Conservation (phyloP, 2,888 invertebrate genomes). For the Argynnis bischoffii region DNA sequence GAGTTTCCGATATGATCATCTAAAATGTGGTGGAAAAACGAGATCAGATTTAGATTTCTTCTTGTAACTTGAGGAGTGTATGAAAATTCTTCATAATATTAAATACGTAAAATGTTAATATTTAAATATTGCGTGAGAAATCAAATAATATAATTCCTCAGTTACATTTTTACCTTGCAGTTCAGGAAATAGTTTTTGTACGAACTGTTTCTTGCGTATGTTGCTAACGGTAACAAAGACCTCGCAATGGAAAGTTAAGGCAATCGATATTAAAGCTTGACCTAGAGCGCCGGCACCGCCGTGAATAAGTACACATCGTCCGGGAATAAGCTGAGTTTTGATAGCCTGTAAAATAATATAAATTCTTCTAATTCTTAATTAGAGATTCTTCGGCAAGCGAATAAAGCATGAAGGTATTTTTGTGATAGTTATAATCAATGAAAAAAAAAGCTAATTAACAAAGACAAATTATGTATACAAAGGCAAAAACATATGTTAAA, state of each 20-base stretch:
- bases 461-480: too few relatives aligned
- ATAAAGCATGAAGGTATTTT: too few relatives aligned
- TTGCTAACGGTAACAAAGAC: slow-evolving; percentile 57
- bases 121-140: too few relatives aligned
- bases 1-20: slow-evolving; percentile 60
- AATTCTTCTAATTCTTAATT: too few relatives aligned
- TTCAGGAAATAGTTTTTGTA: slow-evolving; percentile 50
- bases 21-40: slow-evolving; percentile 36
- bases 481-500: not conserved
- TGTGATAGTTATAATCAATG: too few relatives aligned
- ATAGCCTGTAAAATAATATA: slow-evolving; percentile 40
- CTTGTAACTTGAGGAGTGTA: too few relatives aligned
- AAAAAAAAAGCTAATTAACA: too few relatives aligned
- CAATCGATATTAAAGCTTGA: slow-evolving; percentile 58
- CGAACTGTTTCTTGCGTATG: slow-evolving; percentile 48
- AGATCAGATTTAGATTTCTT: too few relatives aligned
- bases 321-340: slow-evolving; percentile 37
- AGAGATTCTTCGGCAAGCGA: too few relatives aligned
- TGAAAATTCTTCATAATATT: slow-evolving; percentile 22
- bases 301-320: slow-evolving; percentile 51
- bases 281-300: slow-evolving; percentile 63
- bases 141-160: too few relatives aligned
- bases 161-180: slow-evolving; percentile 49
- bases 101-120: too few relatives aligned
- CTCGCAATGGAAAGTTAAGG: slow-evolving; percentile 50